Evolutionary conservation across 2,797 vertebrate genomes (phyloP).

Genomic region (Hippopotamyrus pictus): DNA sequence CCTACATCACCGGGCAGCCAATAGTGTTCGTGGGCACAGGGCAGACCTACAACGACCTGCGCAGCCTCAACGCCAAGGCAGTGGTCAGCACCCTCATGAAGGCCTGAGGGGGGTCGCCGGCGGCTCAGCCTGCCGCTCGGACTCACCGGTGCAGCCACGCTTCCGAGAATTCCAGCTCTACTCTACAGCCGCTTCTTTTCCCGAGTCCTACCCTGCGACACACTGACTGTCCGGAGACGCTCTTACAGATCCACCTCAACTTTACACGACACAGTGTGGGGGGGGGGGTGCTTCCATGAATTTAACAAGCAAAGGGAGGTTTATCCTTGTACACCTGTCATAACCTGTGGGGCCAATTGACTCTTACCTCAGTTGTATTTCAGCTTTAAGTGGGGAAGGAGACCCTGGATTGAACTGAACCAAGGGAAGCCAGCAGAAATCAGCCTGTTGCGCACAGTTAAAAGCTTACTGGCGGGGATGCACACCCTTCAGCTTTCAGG

Average conservation of each 20-base stretch:
- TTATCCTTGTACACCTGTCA: conserved; percentile 22
- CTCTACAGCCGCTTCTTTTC: neutral
- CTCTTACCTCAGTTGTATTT: conserved; percentile 42
- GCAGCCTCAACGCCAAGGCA: conserved; percentile 91
- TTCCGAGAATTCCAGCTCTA: conserved; percentile 12
- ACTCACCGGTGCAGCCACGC: neutral
- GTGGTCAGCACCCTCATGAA: conserved; percentile 97
- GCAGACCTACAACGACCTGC: conserved; percentile 96
- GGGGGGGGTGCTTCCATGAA: conserved; percentile 20
- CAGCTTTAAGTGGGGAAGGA: conserved; percentile 22
- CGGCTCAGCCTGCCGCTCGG: neutral
- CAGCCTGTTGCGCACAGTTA: neutral
- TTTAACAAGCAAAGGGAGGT: conserved; percentile 21
- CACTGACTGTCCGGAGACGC: conserved; percentile 23
- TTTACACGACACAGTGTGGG: neutral
- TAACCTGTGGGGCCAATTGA: conserved; percentile 37
- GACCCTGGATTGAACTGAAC: neutral
- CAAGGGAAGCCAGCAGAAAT: neutral
- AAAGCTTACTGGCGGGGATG: neutral
- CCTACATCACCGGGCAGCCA: conserved; percentile 97
- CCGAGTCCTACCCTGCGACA: conserved; percentile 13
- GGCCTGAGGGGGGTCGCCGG: conserved; percentile 61
- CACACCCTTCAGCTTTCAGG: neutral
- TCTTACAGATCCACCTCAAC: conserved; percentile 6
- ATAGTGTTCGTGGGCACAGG: conserved; percentile 97